These are phyloP conservation scores for Pediacus dermestoides DNA, from an alignment of 2,888 invertebrate species.

Conservation along the genomic window DNA sequence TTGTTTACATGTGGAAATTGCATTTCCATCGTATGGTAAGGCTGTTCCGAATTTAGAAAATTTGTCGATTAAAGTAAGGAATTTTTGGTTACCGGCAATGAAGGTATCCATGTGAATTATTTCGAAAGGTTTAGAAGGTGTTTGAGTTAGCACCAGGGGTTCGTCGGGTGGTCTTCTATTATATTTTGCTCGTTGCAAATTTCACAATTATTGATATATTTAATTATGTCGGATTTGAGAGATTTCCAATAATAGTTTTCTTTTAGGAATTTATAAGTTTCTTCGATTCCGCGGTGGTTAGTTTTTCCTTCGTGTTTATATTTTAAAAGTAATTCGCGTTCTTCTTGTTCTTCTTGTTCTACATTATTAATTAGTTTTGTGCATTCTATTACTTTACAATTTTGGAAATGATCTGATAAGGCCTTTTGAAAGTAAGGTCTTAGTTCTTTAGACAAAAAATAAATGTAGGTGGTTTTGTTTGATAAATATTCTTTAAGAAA, in stretches of 20 bases:
- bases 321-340: slow-evolving; percentile 4
- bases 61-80: too few species aligned
- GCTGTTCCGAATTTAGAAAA: slow-evolving; percentile 10
- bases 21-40: neutral
- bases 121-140: slow-evolving; percentile 8
- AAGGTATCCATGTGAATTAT: slow-evolving; percentile 9
- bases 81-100: too few species aligned
- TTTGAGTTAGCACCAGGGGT: slow-evolving; percentile 9
- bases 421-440: slow-evolving; percentile 6
- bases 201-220: slow-evolving; percentile 1
- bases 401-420: slow-evolving; percentile 3
- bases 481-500: too few species aligned
- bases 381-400: slow-evolving; percentile 6
- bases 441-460: too few species aligned
- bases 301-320: slow-evolving; percentile 11
- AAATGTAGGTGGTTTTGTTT: too few species aligned
- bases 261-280: slow-evolving; percentile 2
- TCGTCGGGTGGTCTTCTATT: slow-evolving; percentile 11
- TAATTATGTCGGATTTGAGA: slow-evolving; percentile 1
- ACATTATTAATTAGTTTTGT: slow-evolving; percentile 9
- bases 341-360: too few species aligned
- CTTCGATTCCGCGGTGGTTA: slow-evolving; percentile 10
- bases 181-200: slow-evolving; percentile 11
- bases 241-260: slow-evolving; percentile 14
- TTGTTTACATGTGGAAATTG: neutral